Evolutionary conservation across 2,113 vertebrate genomes (phyloP), one percentile per base, ranked within the genome.

Genomic region (Nematolebias whitei): DNA sequence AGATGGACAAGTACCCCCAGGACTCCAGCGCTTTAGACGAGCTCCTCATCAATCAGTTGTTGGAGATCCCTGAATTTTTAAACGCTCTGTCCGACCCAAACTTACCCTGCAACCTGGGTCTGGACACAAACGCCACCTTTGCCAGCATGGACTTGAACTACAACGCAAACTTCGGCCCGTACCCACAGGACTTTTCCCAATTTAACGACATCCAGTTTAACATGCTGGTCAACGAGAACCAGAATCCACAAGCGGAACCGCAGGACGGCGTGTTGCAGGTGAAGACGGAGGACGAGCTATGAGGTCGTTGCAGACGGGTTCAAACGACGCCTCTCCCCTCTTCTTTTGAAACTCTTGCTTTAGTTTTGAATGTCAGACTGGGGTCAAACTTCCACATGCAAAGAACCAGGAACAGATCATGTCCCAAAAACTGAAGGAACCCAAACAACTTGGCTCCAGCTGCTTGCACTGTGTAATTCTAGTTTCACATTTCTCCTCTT

Each of bases 231-330:
- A 88, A 68, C 1, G 90, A 88, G 71, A 88, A 14, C 62, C 89
- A 87, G 50, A 65, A 43, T 11, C 23, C 26, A 0, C 83, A 68
- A 65, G 0, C 62, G 1, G 80, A 89, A 32, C 38, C 29, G 10
- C 83, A 63, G 70, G 87, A 86, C 11, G 19, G 54, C 51, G 11
- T 54, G 57, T 53, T 85, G 20, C 79, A 86, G 40, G 89, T 93
- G 68, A 93, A 93, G 84, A 89, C 64, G 0, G 93, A 91, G 24
- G 86, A 85, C 4, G 84, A 91, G 38, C 61, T 82, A 50, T 91
- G 84, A 92, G 58, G 22, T 11, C 1, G 5, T 12, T n/a, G 22
- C 12, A 5, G 35, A 12, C 19, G 7, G 9, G 23, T 43, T 55
- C 35, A 35, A 22, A 2, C n/a, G n/a, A n/a, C n/a, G n/a, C n/a